Conservation (phyloP, 1,140 invertebrate species). For the Sipha flava region DNA sequence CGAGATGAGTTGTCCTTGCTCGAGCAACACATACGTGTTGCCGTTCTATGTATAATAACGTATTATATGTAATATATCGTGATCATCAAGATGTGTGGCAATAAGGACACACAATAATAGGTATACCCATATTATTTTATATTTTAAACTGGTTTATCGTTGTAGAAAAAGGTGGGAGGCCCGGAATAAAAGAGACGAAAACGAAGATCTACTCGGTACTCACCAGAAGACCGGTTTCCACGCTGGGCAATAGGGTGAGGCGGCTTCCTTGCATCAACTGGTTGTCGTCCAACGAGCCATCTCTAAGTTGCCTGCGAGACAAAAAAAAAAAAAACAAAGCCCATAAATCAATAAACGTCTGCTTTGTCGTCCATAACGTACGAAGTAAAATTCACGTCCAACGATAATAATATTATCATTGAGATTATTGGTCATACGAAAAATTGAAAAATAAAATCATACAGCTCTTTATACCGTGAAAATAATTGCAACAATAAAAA, state of each 20-base stretch:
- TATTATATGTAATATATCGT: slow-evolving; percentile 12
- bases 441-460: background rate
- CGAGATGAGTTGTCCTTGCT: slow-evolving; percentile 7
- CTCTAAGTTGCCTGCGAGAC: slow-evolving; percentile 72
- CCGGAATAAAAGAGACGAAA: background rate
- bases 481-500: background rate
- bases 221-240: slow-evolving; percentile 89
- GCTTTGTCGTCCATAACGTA: background rate
- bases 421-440: background rate
- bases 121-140: background rate
- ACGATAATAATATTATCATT: background rate
- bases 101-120: slow-evolving; percentile 14
- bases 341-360: slow-evolving; percentile 12
- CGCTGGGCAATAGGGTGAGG: slow-evolving; percentile 80
- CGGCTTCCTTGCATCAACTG: slow-evolving; percentile 76
- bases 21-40: background rate
- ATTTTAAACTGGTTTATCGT: slow-evolving; percentile 11
- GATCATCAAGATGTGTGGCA: slow-evolving; percentile 19
- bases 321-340: slow-evolving; percentile 37
- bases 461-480: background rate
- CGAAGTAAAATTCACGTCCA: background rate
- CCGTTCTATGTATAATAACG: background rate
- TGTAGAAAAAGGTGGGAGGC: background rate
- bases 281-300: slow-evolving; percentile 78
- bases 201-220: slow-evolving; percentile 45